phyloP scores from a whole-genome alignment of 2,113 vertebrate species.

The Tapirus terrestris region DNA sequence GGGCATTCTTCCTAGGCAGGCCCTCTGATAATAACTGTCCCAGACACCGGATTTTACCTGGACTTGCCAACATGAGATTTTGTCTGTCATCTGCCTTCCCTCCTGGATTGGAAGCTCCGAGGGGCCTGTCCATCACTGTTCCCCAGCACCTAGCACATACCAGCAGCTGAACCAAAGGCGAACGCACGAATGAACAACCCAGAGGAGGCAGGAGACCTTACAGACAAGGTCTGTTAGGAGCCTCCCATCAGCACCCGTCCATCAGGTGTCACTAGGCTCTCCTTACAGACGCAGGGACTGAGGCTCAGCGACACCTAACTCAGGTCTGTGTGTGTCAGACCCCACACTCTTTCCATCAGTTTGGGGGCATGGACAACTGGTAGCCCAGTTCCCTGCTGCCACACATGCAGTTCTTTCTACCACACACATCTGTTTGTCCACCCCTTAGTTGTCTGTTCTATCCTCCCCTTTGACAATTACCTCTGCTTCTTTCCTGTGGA shows the following conservation, averaged over 20 bases:
- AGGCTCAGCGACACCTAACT: not conserved
- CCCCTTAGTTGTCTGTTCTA: not conserved
- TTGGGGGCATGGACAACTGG: not conserved
- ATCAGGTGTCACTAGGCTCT: not conserved
- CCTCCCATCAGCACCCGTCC: not conserved
- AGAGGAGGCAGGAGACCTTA: not conserved
- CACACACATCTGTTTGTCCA: not conserved
- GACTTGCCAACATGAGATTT: not conserved
- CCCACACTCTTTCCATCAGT: not conserved
- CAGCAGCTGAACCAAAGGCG: not conserved
- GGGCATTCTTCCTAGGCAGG: not conserved
- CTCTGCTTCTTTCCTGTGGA: not conserved
- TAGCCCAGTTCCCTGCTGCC: not conserved
- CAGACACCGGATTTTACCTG: not conserved
- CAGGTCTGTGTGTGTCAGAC: not conserved
- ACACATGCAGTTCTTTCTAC: not conserved
- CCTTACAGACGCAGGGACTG: fast-evolving
- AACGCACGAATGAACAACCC: fast-evolving
- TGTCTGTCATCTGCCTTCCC: not conserved
- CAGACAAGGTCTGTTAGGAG: not conserved
- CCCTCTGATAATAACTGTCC: not conserved
- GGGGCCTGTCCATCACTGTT: not conserved
- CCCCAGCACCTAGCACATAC: not conserved
- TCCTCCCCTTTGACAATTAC: not conserved
- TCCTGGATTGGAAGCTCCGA: not conserved